phyloP scores from a whole-genome alignment of 64 coral and sea anemone species.

The Montipora efflorescens region DNA sequence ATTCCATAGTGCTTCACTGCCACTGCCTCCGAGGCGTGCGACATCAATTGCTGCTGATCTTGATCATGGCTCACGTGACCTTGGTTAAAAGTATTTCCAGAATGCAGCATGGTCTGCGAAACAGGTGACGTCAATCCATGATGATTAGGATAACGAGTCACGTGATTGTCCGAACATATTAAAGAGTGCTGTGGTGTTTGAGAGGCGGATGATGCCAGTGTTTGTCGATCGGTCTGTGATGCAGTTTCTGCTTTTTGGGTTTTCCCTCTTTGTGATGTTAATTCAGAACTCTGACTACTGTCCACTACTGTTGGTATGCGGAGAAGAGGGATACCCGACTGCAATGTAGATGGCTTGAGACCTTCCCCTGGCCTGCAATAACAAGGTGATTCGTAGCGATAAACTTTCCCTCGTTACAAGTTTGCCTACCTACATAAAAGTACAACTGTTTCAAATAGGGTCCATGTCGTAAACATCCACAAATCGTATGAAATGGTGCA shows the following conservation, averaged over 20 bases:
- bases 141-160: neutral
- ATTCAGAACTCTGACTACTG: conserved; percentile 12
- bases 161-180: neutral
- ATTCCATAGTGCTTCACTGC: neutral
- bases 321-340: conserved; percentile 14
- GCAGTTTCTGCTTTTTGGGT: neutral
- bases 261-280: neutral
- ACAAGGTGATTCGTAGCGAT: neutral
- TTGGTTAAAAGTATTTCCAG: conserved; percentile 5
- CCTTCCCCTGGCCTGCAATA: conserved; percentile 18
- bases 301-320: conserved; percentile 40
- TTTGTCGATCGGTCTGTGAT: conserved; percentile 28
- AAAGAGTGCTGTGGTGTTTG: neutral
- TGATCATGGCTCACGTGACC: neutral
- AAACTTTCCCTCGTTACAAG: neutral
- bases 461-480: no score
- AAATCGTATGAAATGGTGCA: no score
- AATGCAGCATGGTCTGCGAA: neutral
- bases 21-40: neutral
- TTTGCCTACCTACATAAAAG: neutral
- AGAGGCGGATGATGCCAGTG: neutral
- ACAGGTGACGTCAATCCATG: neutral
- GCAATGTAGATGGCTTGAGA: neutral
- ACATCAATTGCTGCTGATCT: neutral
- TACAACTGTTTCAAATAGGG: no score